Percentiles rank a stretch among this genome's conserved stretches.
Conservation (phyloP, 2,113 vertebrate genomes). For the Brienomyrus longianalis region DNA sequence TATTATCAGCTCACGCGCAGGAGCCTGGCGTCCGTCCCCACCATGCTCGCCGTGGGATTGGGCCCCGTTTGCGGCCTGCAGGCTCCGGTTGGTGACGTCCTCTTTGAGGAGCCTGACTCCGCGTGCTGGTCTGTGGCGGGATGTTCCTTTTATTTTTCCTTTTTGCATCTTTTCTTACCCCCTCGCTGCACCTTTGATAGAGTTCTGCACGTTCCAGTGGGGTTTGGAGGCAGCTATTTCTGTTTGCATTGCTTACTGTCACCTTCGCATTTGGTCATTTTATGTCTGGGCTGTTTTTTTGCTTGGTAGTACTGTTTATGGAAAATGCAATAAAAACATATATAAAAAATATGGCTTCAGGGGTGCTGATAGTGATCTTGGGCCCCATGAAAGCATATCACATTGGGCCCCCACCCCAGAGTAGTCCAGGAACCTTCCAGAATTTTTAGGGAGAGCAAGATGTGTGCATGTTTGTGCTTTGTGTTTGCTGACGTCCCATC, state of each 20-base stretch:
- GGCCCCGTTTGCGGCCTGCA: neutral
- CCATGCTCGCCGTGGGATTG: too few relatives aligned
- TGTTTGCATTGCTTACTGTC: neutral
- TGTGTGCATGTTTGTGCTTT: neutral
- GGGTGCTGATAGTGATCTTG: neutral
- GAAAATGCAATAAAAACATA: neutral
- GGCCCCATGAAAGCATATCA: neutral
- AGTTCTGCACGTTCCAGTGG: neutral
- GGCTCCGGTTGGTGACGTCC: conserved; percentile 30
- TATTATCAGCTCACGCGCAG: conserved; percentile 24
- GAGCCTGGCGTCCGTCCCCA: neutral
- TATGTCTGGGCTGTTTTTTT: neutral
- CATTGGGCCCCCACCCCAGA: neutral
- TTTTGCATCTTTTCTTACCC: neutral
- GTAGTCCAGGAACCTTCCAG: neutral
- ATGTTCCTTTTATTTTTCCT: neutral
- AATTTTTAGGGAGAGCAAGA: neutral
- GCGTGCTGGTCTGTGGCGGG: neutral
- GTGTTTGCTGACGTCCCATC: neutral
- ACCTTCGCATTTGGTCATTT: neutral
- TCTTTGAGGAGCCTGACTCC: neutral
- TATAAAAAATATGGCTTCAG: neutral
- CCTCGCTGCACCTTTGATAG: neutral
- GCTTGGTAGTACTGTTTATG: neutral
- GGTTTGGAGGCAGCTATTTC: neutral